phyloP scores from a whole-genome alignment of 2,113 vertebrate species.

The Salvelinus alpinus region DNA sequence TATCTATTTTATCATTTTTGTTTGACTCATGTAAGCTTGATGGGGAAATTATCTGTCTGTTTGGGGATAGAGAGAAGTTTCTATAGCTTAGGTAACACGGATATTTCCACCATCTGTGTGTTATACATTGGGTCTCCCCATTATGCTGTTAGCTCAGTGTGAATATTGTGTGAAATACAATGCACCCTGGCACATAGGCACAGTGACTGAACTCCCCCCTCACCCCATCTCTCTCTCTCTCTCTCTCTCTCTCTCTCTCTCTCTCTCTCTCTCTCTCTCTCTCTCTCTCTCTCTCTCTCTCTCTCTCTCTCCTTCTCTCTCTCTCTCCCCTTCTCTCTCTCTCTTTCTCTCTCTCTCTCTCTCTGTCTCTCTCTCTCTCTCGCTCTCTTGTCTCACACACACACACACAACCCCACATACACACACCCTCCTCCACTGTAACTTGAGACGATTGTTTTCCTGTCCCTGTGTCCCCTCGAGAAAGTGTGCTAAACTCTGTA shows the following conservation, averaged over 20 bases:
- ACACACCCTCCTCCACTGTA: slow-evolving; percentile 7
- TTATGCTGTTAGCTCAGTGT: too few relatives aligned
- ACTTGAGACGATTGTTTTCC: slow-evolving; percentile 7
- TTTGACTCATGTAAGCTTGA: not conserved
- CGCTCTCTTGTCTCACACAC: not conserved
- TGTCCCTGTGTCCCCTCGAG: not conserved
- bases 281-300: not conserved
- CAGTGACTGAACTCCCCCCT: not conserved
- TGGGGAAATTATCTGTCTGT: too few relatives aligned
- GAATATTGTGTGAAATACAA: too few relatives aligned
- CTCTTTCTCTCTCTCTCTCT: not conserved
- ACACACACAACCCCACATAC: not conserved
- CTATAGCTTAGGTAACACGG: not conserved
- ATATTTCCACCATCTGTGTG: not conserved
- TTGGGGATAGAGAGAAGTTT: too few relatives aligned
- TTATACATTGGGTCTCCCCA: not conserved
- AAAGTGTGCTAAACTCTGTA: not conserved
- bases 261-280: too few relatives aligned
- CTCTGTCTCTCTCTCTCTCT: not conserved
- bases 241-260: not conserved
- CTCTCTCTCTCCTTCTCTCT: not conserved
- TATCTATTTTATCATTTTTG: too few relatives aligned
- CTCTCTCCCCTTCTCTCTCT: not conserved
- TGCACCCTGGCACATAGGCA: not conserved
- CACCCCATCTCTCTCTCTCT: not conserved